phyloP scores from a whole-genome alignment of 2,113 vertebrate species.

The Hirundichthys speculiger region DNA sequence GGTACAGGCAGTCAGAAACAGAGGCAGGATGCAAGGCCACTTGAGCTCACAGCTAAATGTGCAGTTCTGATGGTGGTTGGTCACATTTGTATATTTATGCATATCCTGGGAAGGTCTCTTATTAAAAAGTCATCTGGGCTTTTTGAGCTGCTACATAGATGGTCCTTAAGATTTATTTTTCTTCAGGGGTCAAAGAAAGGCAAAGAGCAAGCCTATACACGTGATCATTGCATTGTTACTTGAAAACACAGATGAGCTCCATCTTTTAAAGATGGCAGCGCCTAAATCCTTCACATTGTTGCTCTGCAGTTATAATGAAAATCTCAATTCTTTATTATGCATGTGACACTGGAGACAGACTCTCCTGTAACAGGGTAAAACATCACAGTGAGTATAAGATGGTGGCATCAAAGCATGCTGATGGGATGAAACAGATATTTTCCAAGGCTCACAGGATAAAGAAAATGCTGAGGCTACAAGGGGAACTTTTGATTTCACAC shows the following conservation, averaged over 20 bases:
- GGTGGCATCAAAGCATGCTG: conserved; percentile 5
- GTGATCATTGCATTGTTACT: too few species aligned
- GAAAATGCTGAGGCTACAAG: conserved; percentile 5
- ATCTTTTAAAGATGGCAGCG: too few species aligned
- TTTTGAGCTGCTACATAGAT: neutral
- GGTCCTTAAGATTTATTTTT: neutral
- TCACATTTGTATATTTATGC: too few species aligned
- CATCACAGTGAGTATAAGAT: neutral
- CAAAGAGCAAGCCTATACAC: too few species aligned
- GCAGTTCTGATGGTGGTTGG: conserved; percentile 17
- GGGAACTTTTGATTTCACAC: neutral
- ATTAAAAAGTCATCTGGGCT: conserved; percentile 7
- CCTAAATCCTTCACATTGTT: too few species aligned
- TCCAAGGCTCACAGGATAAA: conserved; percentile 6
- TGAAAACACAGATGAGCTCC: too few species aligned
- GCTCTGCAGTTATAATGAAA: neutral
- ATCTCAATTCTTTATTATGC: neutral
- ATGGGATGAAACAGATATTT: neutral
- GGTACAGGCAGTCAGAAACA: conserved; percentile 45
- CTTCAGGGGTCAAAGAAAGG: too few species aligned
- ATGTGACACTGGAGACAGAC: too few species aligned
- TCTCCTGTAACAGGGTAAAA: neutral
- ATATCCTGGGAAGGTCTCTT: too few species aligned
- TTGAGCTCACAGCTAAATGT: conserved; percentile 22
- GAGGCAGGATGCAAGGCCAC: conserved; percentile 38